Base-by-base conservation (phyloP, 2,888 invertebrate genomes). In the Nudaria mundana region DNA sequence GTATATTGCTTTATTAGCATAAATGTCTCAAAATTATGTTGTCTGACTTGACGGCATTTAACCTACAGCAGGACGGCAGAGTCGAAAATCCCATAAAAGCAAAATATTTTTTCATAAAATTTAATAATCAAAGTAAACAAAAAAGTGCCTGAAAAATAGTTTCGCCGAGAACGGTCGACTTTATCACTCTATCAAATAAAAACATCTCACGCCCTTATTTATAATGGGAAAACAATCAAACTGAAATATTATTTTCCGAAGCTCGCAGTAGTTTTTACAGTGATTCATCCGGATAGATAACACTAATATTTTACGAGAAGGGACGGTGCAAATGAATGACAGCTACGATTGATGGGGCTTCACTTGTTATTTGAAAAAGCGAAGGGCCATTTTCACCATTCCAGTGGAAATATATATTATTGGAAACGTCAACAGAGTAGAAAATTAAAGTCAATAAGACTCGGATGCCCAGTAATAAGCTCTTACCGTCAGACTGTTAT, bases 341-440 rank as follows among this genome's bases (percentile, higher is more conserved):
- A 69, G 70, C 49, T 30, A 78, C 60, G 84, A 88, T 88, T 82
- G 87, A 88, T 88, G 81, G 77, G 63, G 60, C 54, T 61, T 66
- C 71, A 72, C 73, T 82, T 84, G 87, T 86, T 86, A 86, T 88
- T 86, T 88, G 86, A 86, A 87, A 85, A 87, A 86, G 85, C 83
- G 76, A 67, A 79, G 72, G 78, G 74, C 80, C 80, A 84, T 85
- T 87, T 76, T 66, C 75, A 68, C 81, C 73, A 72, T 79, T 78
- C 74, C 63, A 58, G 66, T 56, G 62, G 60, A 81, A 79, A 72
- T 81, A 86, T 85, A 83, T 81, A 85, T 88, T 84, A 86, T 77
- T 77, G 77, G 76, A 71, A 79, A 81, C 81, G 87, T 85, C 84
- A 86, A 86, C 81, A 86, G 73, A 71, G 81, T 74, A 84, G 83